These are phyloP conservation scores for Neodontobutis hainanensis DNA, from an alignment of 2,113 vertebrate genomes.

Conservation along the genomic window DNA sequence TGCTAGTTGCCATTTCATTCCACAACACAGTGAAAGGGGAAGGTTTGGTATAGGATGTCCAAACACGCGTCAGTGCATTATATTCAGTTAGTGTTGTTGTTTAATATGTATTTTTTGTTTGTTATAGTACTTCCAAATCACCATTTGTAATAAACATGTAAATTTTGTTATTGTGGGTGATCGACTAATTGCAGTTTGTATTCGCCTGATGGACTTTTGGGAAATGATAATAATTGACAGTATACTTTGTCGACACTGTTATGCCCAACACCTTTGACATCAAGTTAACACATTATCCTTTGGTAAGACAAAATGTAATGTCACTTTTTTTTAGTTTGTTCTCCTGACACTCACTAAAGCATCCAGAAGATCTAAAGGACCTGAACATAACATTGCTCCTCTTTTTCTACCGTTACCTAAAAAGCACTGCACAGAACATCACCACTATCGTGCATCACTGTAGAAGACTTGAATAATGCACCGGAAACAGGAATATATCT, in stretches of 20 bases:
- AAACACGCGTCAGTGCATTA: conserved; percentile 56
- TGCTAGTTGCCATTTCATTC: conserved; percentile 75
- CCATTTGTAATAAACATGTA: neutral
- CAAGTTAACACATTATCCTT: conserved; percentile 22
- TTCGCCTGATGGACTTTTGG: too few relatives aligned
- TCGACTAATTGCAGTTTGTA: too few relatives aligned
- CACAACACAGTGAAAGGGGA: conserved; percentile 66
- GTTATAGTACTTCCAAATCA: neutral
- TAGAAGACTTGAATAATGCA: conserved; percentile 56
- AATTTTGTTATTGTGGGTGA: too few relatives aligned
- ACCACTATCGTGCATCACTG: conserved; percentile 45
- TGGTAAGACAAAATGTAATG: conserved; percentile 36
- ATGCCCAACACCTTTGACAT: conserved; percentile 4
- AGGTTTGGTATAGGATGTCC: conserved; percentile 75
- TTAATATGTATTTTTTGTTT: too few relatives aligned
- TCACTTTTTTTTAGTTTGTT: conserved; percentile 45
- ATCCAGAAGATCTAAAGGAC: conserved; percentile 46
- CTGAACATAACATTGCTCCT: conserved; percentile 39
- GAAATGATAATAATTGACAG: neutral
- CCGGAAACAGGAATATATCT: conserved; percentile 56
- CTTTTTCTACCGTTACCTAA: conserved; percentile 41
- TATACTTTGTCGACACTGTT: neutral
- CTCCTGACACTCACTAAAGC: conserved; percentile 47
- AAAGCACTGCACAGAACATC: conserved; percentile 51
- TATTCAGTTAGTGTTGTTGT: too few relatives aligned